Percentiles rank a stretch among this genome's conserved stretches.
Conservation (phyloP, 2,797 vertebrate genomes). For the Molossus alvarezi region DNA sequence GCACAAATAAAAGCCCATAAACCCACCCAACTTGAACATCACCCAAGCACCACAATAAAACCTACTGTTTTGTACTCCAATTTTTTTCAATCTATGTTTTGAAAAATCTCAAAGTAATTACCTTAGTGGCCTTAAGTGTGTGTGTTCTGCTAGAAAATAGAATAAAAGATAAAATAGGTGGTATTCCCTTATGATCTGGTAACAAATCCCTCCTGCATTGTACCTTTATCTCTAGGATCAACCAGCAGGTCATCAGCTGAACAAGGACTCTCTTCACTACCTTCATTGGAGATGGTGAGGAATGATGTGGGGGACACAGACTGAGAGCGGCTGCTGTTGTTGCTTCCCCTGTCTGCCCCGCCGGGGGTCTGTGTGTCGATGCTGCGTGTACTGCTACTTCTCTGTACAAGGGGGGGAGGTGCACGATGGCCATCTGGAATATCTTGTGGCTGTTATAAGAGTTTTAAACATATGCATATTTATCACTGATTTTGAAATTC, state of each 20-base stretch:
- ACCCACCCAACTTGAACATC: background rate
- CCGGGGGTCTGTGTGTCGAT: constrained; percentile 98
- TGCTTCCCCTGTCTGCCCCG: constrained; percentile 95
- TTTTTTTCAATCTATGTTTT: background rate
- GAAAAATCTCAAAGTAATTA: background rate
- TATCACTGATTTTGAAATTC: constrained; percentile 57
- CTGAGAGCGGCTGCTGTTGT: constrained; percentile 98
- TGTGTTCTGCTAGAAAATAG: constrained; percentile 17
- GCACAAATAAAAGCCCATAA: background rate
- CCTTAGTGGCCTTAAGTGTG: background rate
- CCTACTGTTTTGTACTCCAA: background rate
- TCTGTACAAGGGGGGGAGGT: constrained; percentile 92
- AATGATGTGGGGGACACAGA: constrained; percentile 97
- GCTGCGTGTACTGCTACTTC: constrained; percentile 98
- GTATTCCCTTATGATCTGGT: background rate
- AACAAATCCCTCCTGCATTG: background rate
- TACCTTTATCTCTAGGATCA: constrained; percentile 97
- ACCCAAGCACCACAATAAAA: background rate
- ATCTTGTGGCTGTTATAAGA: constrained; percentile 94
- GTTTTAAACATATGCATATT: background rate
- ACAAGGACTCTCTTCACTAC: constrained; percentile 95
- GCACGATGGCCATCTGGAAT: constrained; percentile 97
- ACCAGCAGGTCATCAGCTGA: constrained; percentile 91
- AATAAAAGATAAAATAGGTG: background rate
- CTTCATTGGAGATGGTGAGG: constrained; percentile 96